These are phyloP conservation scores for Metacarcinus magister DNA, from an alignment of 2,888 invertebrate species.

Conservation along the genomic window DNA sequence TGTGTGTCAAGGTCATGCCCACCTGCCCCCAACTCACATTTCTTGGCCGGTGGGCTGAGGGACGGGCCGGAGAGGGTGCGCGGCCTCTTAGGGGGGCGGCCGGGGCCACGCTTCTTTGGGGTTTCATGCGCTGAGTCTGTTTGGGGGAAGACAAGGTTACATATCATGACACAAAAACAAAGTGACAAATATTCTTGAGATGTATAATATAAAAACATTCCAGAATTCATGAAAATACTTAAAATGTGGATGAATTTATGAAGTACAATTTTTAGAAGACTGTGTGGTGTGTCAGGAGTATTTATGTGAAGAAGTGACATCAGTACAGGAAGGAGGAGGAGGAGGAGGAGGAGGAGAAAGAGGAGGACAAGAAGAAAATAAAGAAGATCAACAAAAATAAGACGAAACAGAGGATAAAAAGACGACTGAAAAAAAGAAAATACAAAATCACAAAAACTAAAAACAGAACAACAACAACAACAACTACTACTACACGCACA, in stretches of 20 bases:
- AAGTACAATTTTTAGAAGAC: too few species aligned
- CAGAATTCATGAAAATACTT: too few species aligned
- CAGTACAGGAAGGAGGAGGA: background rate
- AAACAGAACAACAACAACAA: background rate
- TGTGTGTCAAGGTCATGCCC: background rate
- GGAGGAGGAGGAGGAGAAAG: background rate
- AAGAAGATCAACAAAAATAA: background rate
- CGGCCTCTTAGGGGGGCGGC: constrained; percentile 71
- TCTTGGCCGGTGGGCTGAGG: constrained; percentile 67
- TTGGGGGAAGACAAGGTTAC: background rate
- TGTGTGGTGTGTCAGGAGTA: background rate
- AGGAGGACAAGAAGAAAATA: background rate
- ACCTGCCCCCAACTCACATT: constrained; percentile 8
- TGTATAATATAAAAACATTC: too few species aligned
- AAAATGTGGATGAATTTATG: too few species aligned
- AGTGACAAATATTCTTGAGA: too few species aligned
- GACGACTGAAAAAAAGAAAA: background rate
- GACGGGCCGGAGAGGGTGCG: constrained; percentile 71
- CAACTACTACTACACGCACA: background rate
- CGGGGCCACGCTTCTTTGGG: constrained; percentile 76
- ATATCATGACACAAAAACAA: too few species aligned
- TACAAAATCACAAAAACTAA: too few species aligned
- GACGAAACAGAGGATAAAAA: background rate
- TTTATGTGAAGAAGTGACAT: background rate
- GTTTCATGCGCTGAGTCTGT: constrained; percentile 72